These are phyloP conservation scores for Laothoe populi DNA, from an alignment of 2,888 invertebrate genomes.

Conservation along the genomic window DNA sequence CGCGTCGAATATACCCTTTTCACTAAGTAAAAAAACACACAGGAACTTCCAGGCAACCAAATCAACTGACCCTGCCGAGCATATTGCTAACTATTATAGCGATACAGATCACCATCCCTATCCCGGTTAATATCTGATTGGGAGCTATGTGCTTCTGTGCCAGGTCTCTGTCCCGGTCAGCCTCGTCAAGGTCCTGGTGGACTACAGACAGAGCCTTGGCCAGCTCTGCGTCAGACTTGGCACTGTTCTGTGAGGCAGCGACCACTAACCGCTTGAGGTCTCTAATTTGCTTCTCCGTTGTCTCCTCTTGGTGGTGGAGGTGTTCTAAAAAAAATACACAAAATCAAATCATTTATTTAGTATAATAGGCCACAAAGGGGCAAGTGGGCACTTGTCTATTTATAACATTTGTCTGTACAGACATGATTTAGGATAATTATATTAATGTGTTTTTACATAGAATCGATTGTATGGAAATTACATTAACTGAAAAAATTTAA, in stretches of 20 bases:
- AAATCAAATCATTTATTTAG: too few species aligned
- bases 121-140: constrained; percentile 67
- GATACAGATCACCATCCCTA: constrained; percentile 65
- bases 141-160: constrained; percentile 54
- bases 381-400: too few species aligned
- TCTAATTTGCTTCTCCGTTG: constrained; percentile 61
- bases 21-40: constrained; percentile 8
- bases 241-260: constrained; percentile 65
- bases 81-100: constrained; percentile 70
- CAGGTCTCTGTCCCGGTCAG: constrained; percentile 51
- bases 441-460: too few species aligned
- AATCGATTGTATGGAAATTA: too few species aligned
- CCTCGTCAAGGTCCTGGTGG: constrained; percentile 72
- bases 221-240: constrained; percentile 71
- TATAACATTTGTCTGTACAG: too few species aligned
- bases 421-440: too few species aligned
- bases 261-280: constrained; percentile 68
- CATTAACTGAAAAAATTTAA: too few species aligned
- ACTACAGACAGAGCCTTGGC: constrained; percentile 69
- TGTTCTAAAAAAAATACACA: constrained; percentile 69
- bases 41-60: constrained; percentile 32
- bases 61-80: constrained; percentile 71
- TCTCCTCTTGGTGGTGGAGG: constrained; percentile 67
- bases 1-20: not conserved
- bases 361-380: too few species aligned